These are phyloP conservation scores for Esox masquinongy DNA, from an alignment of 2,797 vertebrate species.

Conservation along the genomic window DNA sequence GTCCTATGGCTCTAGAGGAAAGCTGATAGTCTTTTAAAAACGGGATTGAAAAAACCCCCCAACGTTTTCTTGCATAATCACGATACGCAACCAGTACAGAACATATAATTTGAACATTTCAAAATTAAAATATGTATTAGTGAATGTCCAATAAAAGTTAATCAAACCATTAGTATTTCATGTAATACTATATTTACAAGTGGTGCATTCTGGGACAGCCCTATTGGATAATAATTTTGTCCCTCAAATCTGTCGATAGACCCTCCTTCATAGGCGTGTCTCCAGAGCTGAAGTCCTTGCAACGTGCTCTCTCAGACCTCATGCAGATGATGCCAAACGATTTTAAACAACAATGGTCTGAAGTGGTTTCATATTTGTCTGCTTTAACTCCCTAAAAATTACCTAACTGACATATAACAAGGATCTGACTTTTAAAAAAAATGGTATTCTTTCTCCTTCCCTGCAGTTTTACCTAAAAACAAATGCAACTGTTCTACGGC, in stretches of 20 bases:
- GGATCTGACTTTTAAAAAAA: no score
- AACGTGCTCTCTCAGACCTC: background rate
- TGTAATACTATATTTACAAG: conserved; percentile 1
- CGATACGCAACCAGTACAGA: background rate
- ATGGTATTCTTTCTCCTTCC: no score
- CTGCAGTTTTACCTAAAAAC: background rate
- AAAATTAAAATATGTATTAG: background rate
- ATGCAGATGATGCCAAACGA: background rate
- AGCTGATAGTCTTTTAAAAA: background rate
- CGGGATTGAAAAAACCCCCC: background rate
- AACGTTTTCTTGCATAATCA: background rate
- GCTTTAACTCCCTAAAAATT: no score
- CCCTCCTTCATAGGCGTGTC: background rate
- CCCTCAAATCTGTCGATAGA: background rate
- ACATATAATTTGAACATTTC: background rate
- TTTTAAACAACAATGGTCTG: background rate
- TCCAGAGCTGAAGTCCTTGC: background rate
- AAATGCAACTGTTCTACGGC: background rate
- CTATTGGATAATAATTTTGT: background rate
- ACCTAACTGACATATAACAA: no score
- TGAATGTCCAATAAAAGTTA: background rate
- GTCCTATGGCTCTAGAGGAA: background rate
- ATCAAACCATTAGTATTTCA: background rate
- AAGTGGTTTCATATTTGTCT: background rate
- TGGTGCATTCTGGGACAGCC: conserved; percentile 55